Evolutionary conservation across 2,797 vertebrate genomes (phyloP), one percentile per base, ranked within the genome.

Genomic region (Potorous gilbertii): DNA sequence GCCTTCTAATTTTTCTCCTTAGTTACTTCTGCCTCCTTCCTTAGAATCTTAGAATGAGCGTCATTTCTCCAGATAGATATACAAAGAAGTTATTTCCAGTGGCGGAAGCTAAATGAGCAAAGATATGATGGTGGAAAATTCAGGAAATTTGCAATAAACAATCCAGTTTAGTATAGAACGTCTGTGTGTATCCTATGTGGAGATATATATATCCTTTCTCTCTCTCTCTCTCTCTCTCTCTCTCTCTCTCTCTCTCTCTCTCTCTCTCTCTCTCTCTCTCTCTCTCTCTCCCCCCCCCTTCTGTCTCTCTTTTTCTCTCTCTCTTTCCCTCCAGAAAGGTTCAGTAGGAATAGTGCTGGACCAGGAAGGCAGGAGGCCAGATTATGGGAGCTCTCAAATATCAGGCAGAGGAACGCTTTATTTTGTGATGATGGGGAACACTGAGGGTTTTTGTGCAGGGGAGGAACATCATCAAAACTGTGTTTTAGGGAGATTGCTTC

Each of bases 301-400:
- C 16, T 40, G 16, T 18, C n/a, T 52, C 52, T 52, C 5, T 52
- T 52, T 52, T 5, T 52, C 13, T 62, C 59, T n/a, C 62, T 34
- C 62, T 13, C 29, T 34, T 2, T 40, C n/a, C 16, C n/a, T 40
- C n/a, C 4, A 31, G 59, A 66, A 66, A 56, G 46, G 50, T 28
- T 59, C n/a, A 54, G 81, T 21, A 27, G 50, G 46, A 56, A n/a
- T 66, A 1, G 31, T 50, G 24, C 28, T 66, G 56, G 54, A 46
- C 46, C 57, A 62, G 0, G 89, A n/a, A 28, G 3, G 14, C 5
- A 29, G 12, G 0, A 50, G 13, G 10, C 74, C 18, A 55, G 46
- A 55, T 57, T 95, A 55, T 87, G 59, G 91, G 94, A 93, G 50
- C 40, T 92, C 74, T 87, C 74, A 87, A 50, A 50, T 87, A 50